Evolutionary conservation across 64 coral and sea anemone species (phyloP).

Genomic region (Montipora foliosa): DNA sequence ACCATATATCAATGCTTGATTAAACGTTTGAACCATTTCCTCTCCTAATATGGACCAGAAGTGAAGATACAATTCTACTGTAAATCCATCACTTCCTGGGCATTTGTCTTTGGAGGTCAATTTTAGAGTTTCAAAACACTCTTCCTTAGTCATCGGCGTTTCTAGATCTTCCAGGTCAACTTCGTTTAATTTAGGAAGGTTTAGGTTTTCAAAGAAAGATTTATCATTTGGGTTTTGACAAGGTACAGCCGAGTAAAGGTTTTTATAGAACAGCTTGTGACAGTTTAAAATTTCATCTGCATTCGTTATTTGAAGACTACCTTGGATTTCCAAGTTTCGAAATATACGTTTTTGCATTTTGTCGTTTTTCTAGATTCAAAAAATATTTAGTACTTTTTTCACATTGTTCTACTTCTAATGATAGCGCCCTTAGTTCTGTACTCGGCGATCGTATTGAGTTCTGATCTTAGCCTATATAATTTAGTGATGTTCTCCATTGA

Average conservation of each 20-base stretch:
- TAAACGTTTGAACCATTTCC: background rate
- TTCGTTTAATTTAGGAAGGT: constrained; percentile 7
- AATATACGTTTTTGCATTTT: background rate
- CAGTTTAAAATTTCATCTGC: background rate
- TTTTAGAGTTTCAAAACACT: constrained; percentile 3
- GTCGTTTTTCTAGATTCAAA: background rate
- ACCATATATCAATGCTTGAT: background rate
- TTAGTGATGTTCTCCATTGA: too few relatives aligned
- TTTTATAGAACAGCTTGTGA: background rate
- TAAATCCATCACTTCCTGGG: background rate
- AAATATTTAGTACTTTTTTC: too few relatives aligned
- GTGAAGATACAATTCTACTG: background rate
- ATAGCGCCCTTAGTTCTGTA: background rate
- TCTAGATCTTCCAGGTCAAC: background rate
- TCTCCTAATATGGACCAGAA: background rate
- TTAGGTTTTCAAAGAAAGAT: background rate
- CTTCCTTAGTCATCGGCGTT: background rate
- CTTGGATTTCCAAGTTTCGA: background rate
- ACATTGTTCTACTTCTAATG: too few relatives aligned
- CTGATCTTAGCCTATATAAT: background rate
- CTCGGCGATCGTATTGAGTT: background rate
- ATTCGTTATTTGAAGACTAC: background rate
- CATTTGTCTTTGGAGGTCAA: background rate
- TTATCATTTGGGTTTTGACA: background rate
- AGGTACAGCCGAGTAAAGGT: constrained; percentile 8